Evolutionary conservation across 2,888 invertebrate genomes (phyloP).

Genomic region (Plebejus melissa): DNA sequence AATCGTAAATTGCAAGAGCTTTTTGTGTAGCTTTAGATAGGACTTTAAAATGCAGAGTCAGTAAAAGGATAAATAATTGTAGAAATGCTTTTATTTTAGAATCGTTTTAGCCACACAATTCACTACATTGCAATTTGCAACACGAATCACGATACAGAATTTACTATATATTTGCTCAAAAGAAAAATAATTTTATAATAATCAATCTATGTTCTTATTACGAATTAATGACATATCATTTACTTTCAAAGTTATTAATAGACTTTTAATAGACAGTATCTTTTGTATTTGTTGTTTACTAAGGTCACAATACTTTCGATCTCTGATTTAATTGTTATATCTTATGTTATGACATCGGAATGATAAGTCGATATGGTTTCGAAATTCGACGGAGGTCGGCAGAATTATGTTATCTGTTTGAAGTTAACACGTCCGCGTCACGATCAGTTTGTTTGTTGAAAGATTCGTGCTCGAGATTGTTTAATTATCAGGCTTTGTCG

Average conservation of each 20-base stretch:
- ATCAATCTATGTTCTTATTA: not conserved
- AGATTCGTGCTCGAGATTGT: not conserved
- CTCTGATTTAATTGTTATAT: constrained; percentile 39
- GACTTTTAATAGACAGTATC: constrained; percentile 2
- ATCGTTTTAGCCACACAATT: too few relatives aligned
- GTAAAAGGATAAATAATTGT: too few relatives aligned
- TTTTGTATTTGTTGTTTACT: constrained; percentile 13
- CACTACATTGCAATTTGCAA: too few relatives aligned
- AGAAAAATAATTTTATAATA: not conserved
- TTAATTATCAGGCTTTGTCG: not conserved
- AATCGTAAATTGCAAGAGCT: not conserved
- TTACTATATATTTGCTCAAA: too few relatives aligned
- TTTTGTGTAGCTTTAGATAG: not conserved
- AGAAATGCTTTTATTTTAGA: too few relatives aligned
- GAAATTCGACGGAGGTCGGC: constrained; percentile 7
- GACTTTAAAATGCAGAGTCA: not conserved
- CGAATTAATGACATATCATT: not conserved
- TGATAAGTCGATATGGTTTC: constrained; percentile 26
- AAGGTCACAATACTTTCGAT: constrained; percentile 37
- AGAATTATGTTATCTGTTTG: constrained; percentile 23
- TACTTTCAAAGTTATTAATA: constrained; percentile 31
- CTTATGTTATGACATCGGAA: constrained; percentile 35
- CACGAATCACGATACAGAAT: too few relatives aligned
- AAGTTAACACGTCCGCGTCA: constrained; percentile 23
- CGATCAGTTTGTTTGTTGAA: constrained; percentile 5